phyloP scores from a whole-genome alignment of 2,113 vertebrate species.

The Oncorhynchus kisutch region DNA sequence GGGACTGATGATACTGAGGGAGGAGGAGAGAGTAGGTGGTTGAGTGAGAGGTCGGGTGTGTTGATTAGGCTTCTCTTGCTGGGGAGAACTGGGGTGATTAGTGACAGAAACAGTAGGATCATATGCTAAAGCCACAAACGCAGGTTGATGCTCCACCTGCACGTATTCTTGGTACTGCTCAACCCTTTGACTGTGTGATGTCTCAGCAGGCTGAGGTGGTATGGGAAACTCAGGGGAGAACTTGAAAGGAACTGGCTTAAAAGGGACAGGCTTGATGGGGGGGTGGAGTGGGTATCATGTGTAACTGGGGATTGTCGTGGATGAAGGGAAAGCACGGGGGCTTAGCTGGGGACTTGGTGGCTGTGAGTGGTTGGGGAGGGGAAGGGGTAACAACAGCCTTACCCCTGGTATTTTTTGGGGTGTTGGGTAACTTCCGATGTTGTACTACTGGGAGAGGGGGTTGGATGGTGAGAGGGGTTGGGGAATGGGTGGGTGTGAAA shows the following conservation, averaged over 20 bases:
- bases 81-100: too few relatives aligned
- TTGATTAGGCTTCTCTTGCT: too few relatives aligned
- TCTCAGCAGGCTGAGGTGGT: conserved; percentile 10
- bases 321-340: not conserved
- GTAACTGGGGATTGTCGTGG: not conserved
- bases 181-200: not conserved
- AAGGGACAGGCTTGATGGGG: not conserved
- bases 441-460: not conserved
- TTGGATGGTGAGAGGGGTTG: not conserved
- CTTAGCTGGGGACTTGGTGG: not conserved
- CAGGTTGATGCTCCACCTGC: not conserved
- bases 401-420: conserved; percentile 3
- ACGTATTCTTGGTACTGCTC: not conserved
- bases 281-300: not conserved
- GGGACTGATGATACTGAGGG: too few relatives aligned
- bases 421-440: conserved; percentile 1
- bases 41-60: not conserved
- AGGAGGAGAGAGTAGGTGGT: too few relatives aligned
- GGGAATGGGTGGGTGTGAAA: not conserved
- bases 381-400: not conserved
- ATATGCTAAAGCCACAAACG: conserved; percentile 9
- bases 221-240: not conserved
- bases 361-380: not conserved
- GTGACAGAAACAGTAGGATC: not conserved
- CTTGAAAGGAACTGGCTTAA: conserved; percentile 22